Evolutionary conservation across 2,888 invertebrate genomes (phyloP).

Genomic region (Cataglyphis altisquamis): DNA sequence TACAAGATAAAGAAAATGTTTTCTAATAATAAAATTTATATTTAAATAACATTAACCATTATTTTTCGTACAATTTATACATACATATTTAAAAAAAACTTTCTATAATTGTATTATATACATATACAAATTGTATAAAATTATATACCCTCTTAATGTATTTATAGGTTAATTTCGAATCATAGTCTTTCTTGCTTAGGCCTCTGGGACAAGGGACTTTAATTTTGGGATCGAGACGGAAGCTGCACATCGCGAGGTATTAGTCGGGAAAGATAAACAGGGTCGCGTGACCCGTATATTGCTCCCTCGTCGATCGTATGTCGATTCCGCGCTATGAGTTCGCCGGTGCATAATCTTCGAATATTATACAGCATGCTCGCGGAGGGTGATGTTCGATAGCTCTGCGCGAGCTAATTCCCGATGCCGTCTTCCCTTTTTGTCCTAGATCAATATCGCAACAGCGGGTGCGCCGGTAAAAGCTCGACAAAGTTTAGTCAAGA

Average conservation of each 20-base stretch:
- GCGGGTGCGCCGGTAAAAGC: constrained; percentile 49
- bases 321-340: constrained; percentile 61
- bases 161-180: not conserved
- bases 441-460: constrained; percentile 63
- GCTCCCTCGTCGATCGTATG: constrained; percentile 60
- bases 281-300: constrained; percentile 76
- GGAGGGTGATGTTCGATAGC: constrained; percentile 40
- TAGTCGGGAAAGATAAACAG: constrained; percentile 78
- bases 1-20: not conserved
- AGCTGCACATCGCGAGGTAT: constrained; percentile 61
- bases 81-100: too few relatives aligned
- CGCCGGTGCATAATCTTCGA: constrained; percentile 51
- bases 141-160: not conserved
- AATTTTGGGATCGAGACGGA: constrained; percentile 32
- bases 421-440: constrained; percentile 43
- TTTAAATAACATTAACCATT: not conserved
- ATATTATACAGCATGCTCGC: constrained; percentile 35
- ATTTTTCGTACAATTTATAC: not conserved
- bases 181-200: constrained; percentile 12
- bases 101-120: not conserved
- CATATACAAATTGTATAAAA: not conserved
- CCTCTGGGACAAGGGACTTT: constrained; percentile 20
- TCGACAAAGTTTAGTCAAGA: constrained; percentile 54
- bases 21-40: constrained; percentile 1
- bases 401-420: constrained; percentile 39